Evolutionary conservation across 2,113 vertebrate species (phyloP), one percentile per base, ranked within the genome.

Genomic region (Cheilinus undulatus): DNA sequence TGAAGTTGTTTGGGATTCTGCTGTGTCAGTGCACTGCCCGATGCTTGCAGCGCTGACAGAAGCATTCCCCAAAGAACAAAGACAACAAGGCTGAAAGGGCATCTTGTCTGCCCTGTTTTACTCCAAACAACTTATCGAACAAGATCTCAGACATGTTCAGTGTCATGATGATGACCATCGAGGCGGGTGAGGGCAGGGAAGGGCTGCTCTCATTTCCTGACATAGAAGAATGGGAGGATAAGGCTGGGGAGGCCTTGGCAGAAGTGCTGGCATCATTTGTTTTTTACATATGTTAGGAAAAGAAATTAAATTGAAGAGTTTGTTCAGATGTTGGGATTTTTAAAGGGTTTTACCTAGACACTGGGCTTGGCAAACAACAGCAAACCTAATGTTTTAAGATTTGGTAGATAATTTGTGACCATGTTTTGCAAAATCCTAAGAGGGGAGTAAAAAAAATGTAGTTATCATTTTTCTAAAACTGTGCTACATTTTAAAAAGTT

Each of bases 21-120:
- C 73, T 65, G 64, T 42, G 64, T 75, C 78, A 71, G 70, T 54
- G 60, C 2, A 30, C 32, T 60, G 59, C 24, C 62, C 11, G 19
- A 36, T 26, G 45, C 50, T 71, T 53, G 32, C 58, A 57, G 36
- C 15, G 54, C 65, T 53, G 64, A 76, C 58, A 34, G 20, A 17
- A 53, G 60, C 36, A 30, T 54, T 70, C 42, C n/a, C 27, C 26
- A 17, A 22, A 54, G 61, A 58, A 50, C 59, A 52, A 45, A 67
- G 36, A 52, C 27, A 46, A 15, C 34, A 28, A 27, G 27, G 28
- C 53, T 2, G 48, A 17, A 20, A 34, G 26, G 14, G 30, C 4
- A 5, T 26, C 32, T 67, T 10, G 3, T 53, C 50, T 28, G 28
- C 49, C 43, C 20, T 14, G 42, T 56, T 74, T 34, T 14, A 15